These are phyloP conservation scores for Cryptus armator DNA, from an alignment of 2,888 invertebrate genomes.

Conservation along the genomic window DNA sequence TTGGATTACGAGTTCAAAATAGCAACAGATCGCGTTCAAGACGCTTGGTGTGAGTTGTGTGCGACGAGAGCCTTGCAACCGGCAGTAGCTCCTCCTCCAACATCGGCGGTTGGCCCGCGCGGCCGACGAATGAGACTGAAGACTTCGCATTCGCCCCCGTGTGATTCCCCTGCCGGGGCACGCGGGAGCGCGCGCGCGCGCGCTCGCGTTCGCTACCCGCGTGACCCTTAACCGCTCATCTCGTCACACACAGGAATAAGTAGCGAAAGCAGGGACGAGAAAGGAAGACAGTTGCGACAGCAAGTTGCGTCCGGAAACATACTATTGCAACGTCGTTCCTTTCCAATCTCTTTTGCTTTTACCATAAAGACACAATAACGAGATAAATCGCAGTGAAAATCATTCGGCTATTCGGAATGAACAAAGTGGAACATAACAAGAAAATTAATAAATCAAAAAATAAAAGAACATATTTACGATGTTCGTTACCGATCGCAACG, in stretches of 20 bases:
- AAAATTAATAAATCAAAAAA: background rate
- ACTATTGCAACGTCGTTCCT: conserved; percentile 15
- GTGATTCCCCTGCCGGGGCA: conserved; percentile 40
- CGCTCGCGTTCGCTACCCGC: conserved; percentile 15
- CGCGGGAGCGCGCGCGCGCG: conserved; percentile 64
- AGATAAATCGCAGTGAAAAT: background rate
- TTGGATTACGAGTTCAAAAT: conserved; percentile 25
- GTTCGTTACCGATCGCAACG: background rate
- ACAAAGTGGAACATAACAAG: background rate
- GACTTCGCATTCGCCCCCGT: conserved; percentile 52
- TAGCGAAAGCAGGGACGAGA: conserved; percentile 52
- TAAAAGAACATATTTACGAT: background rate
- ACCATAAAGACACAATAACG: background rate
- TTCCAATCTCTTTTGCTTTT: background rate
- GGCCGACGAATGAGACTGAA: conserved; percentile 65
- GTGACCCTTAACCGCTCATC: conserved; percentile 50
- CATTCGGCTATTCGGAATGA: background rate
- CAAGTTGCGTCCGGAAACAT: conserved; percentile 57
- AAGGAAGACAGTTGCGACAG: conserved; percentile 64
- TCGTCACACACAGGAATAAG: conserved; percentile 60
- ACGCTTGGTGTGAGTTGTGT: conserved; percentile 37
- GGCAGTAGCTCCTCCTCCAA: conserved; percentile 62
- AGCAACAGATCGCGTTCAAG: conserved; percentile 50
- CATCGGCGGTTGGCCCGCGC: conserved; percentile 60
- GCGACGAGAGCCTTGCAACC: conserved; percentile 29